Evolutionary conservation across 1,140 invertebrate genomes (phyloP).

Genomic region (Nasonia vitripennis): DNA sequence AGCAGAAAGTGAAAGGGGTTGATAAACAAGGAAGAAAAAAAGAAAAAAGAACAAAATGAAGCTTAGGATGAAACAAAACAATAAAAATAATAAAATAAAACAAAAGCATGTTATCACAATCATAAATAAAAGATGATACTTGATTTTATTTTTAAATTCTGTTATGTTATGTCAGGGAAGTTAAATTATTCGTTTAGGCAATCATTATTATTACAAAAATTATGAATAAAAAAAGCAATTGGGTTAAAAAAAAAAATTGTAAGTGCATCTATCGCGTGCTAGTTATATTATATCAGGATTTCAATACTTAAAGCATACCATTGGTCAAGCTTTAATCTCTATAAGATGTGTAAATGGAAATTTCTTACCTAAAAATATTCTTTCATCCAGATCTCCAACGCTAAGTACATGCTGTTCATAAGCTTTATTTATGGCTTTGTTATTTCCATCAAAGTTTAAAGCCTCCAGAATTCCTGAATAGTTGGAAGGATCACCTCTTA

Average conservation of each 20-base stretch:
- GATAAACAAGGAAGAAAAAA: constrained; percentile 59
- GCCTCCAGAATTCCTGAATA: constrained; percentile 83
- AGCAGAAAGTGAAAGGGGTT: constrained; percentile 60
- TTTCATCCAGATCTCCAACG: constrained; percentile 96
- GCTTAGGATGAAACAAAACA: constrained; percentile 52
- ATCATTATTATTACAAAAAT: no score
- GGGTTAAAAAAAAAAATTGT: constrained; percentile 46
- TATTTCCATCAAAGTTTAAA: constrained; percentile 85
- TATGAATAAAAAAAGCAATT: not conserved
- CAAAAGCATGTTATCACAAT: constrained; percentile 44
- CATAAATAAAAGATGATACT: no score
- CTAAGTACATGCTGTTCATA: constrained; percentile 95
- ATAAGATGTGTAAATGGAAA: constrained; percentile 24
- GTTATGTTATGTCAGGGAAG: no score
- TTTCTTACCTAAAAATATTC: constrained; percentile 89
- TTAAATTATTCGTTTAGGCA: no score
- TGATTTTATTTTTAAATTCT: no score
- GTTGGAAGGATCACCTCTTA: constrained; percentile 80
- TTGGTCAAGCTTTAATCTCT: constrained; percentile 16
- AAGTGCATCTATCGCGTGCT: constrained; percentile 43
- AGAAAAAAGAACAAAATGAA: constrained; percentile 54
- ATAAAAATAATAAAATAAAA: constrained; percentile 48
- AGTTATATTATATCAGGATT: constrained; percentile 34
- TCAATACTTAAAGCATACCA: constrained; percentile 38
- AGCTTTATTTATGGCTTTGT: constrained; percentile 88